Evolutionary conservation across 1,140 invertebrate genomes (phyloP), one percentile per base, ranked within the genome.

Genomic region (Ganaspis sp.): DNA sequence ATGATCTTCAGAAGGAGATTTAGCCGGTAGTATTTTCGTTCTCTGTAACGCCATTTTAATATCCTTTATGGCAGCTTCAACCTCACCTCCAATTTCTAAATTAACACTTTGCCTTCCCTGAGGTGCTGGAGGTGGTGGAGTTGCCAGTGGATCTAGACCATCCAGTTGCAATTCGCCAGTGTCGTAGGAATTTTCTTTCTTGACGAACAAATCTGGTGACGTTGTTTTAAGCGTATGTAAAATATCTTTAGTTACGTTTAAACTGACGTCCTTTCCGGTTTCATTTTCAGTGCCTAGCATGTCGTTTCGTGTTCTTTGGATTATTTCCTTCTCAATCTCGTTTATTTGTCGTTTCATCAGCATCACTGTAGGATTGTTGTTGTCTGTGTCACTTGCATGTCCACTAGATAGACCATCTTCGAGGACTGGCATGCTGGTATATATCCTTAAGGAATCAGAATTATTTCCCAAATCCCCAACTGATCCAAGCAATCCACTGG

Each of bases 321-420:
- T 93, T 69, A 95, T 94, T 90, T 95, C 94, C 74, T 94, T 92
- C 85, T 95, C 94, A 70, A 95, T 95, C 86, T 95, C 94, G 73
- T 93, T 94, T 73, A 95, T 95, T 89, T 95, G 94, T 73, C 94
- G 92, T 82, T 95, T 95, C 93, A 95, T 95, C 4, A 95, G 88
- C 88, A 95, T 92, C 9, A 94, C 93, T 37, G 92, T 93, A 11
- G 94, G 94, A 88, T 95, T 95, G 90, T 96, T 96, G 88, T 98
- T 97, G 87, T 98, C 97, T 0, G 94, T 96, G 89, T 98, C 97
- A 82, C 97, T 98, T 2, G 95, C 96, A 87, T 98, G 97, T 15
- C 97, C 97, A 58, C 96, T 96, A 69, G 97, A 94, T 79, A 99
- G 87, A 78, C 98, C 98, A 91, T 99, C 98, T 90, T 99, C 98